Base-by-base conservation (phyloP, 2,797 vertebrate genomes). In the Babyrousa celebensis region DNA sequence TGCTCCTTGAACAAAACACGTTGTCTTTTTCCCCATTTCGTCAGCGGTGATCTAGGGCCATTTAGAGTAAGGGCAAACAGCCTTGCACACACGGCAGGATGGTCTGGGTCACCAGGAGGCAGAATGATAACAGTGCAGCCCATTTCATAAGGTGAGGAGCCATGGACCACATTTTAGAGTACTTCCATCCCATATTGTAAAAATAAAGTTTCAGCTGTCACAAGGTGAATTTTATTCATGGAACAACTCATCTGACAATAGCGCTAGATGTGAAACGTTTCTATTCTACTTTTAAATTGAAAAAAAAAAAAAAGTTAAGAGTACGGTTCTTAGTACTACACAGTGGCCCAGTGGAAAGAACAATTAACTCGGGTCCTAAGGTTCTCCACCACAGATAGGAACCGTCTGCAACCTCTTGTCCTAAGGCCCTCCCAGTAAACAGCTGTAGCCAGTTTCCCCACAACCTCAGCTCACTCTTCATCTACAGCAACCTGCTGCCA, bases 1-100 rank as follows among this genome's bases (percentile, higher is more conserved):
- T 14, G 67, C 8, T 84, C 21, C 40, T 74, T 58, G 21, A 96
- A 82, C 74, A 74, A 94, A 91, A 87, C 36, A 54, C 18, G 32
- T 18, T 17, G 12, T 75, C 72, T 63, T 54, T 89, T 25, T 11
- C 36, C 62, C 62, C 17, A 0, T 75, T 36, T 90, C 36, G 43
- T 68, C 20, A 18, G 36, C 78, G 79, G 48, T 25, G 29, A 36
- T 16, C 8, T 0, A 68, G 54, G 56, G n/a, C 16, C 14, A 29
- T 15, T 27, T 54, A 3, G 17, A 52, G 8, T 36, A 6, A 1
- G 12, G 29, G n/a, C 6, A 32, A 52, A 83, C 3, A 68, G 58
- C 62, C 84, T 83, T 52, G 15, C 5, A 21, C 12, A 18, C 7
- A n/a, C 36, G 36, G 36, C 36, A 6, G 1, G 5, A 6, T 3